Evolutionary conservation across 2,888 invertebrate genomes (phyloP).

Genomic region (Limnephilus marmoratus): DNA sequence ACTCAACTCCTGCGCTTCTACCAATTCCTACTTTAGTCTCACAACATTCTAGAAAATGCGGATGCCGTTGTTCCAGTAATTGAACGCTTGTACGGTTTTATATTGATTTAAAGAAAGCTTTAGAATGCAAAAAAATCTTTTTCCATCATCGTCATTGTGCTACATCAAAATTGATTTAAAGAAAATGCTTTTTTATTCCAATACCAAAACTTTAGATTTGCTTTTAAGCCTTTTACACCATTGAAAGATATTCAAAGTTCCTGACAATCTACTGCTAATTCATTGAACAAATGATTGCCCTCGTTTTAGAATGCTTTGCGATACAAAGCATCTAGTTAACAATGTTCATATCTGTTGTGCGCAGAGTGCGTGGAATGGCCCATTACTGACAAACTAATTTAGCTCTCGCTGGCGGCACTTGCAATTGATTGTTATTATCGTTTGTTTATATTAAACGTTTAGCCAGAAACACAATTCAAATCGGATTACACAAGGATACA

Average conservation of each 20-base stretch:
- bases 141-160: too few species aligned
- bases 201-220: not conserved
- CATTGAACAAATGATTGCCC: not conserved
- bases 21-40: too few species aligned
- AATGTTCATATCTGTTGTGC: slow-evolving; percentile 43
- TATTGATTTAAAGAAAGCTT: not conserved
- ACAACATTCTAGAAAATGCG: too few species aligned
- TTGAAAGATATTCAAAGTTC: not conserved
- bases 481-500: not conserved
- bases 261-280: not conserved
- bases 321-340: slow-evolving; percentile 19
- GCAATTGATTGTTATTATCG: slow-evolving; percentile 61
- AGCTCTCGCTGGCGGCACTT: slow-evolving; percentile 44
- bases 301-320: not conserved
- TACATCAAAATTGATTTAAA: not conserved
- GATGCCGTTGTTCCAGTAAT: not conserved
- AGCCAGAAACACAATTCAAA: slow-evolving; percentile 13
- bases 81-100: not conserved
- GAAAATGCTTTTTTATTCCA: not conserved
- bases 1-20: too few species aligned
- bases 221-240: not conserved
- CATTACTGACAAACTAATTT: slow-evolving; percentile 59
- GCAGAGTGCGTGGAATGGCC: slow-evolving; percentile 57
- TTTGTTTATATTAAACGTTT: slow-evolving; percentile 58
- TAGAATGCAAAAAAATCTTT: too few species aligned